Evolutionary conservation across 2,797 vertebrate species (phyloP).

Genomic region (Cyprinella venusta): DNA sequence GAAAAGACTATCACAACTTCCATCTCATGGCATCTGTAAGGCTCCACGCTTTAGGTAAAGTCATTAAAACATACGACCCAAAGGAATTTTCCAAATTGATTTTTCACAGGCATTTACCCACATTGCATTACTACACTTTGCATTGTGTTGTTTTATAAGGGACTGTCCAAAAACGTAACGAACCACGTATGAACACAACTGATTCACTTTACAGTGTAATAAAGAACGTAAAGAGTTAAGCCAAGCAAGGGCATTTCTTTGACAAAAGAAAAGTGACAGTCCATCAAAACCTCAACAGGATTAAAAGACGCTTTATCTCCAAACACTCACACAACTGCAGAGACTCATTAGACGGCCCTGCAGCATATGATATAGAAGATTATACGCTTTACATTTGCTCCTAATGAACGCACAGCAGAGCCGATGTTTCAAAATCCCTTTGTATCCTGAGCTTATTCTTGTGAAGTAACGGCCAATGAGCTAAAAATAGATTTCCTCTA

Average conservation of each 20-base stretch:
- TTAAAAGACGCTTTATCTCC: slow-evolving; percentile 59
- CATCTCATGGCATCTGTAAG: neutral
- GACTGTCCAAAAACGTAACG: neutral
- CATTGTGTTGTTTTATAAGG: no score
- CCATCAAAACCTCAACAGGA: slow-evolving; percentile 69
- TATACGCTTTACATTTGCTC: slow-evolving; percentile 47
- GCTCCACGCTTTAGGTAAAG: no score
- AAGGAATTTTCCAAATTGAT: neutral
- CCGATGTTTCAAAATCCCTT: slow-evolving; percentile 43
- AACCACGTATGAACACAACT: neutral
- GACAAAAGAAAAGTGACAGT: slow-evolving; percentile 63
- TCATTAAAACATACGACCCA: neutral
- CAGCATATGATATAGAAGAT: slow-evolving; percentile 57
- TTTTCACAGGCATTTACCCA: neutral
- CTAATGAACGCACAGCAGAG: slow-evolving; percentile 51
- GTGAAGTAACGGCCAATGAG: slow-evolving; percentile 64
- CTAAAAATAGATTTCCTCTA: slow-evolving; percentile 64
- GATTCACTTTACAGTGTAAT: neutral
- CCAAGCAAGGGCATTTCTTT: slow-evolving; percentile 69
- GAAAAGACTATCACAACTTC: neutral
- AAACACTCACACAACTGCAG: slow-evolving; percentile 19
- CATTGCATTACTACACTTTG: neutral
- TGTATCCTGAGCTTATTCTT: slow-evolving; percentile 55
- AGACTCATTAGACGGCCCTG: slow-evolving; percentile 28
- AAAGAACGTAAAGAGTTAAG: slow-evolving; percentile 48